phyloP scores from a whole-genome alignment of 2,888 invertebrate species.

The Plagiodera versicolora region DNA sequence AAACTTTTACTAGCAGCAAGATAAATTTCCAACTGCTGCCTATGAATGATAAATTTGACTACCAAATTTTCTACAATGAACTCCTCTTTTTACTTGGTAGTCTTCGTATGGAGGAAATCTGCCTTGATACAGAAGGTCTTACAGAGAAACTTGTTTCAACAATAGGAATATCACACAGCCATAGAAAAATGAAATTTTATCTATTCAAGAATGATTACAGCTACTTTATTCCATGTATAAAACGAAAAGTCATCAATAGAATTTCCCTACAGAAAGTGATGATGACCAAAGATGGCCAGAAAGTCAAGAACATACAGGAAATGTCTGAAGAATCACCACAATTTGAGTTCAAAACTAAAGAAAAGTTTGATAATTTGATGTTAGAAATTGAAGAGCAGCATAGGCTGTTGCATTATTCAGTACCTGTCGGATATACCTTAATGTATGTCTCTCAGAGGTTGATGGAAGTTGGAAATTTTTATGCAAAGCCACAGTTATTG shows the following conservation, averaged over 20 bases:
- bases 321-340: conserved; percentile 5
- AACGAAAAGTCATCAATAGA: conserved; percentile 29
- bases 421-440: conserved; percentile 38
- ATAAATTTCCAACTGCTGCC: conserved; percentile 41
- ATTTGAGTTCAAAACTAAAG: conserved; percentile 1
- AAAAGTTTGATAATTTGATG: conserved; percentile 13
- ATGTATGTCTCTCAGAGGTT: conserved; percentile 38
- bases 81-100: conserved; percentile 36
- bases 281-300: conserved; percentile 33
- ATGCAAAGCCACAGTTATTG: conserved; percentile 32
- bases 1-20: conserved; percentile 39
- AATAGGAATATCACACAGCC: conserved; percentile 31
- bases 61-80: conserved; percentile 44
- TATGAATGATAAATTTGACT: conserved; percentile 39
- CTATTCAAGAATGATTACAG: conserved; percentile 36
- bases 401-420: conserved; percentile 23
- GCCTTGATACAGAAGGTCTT: conserved; percentile 40
- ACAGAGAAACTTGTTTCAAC: conserved; percentile 34
- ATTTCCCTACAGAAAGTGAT: conserved; percentile 31
- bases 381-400: conserved; percentile 35
- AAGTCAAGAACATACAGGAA: conserved; percentile 27
- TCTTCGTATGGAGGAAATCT: conserved; percentile 32
- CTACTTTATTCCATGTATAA: conserved; percentile 33
- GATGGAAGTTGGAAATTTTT: conserved; percentile 34
- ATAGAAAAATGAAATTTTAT: conserved; percentile 37